Percentiles rank a stretch among this genome's conserved stretches.
phyloP scores from a whole-genome alignment of 2,888 invertebrate genomes.

The Stenodera caucasica region DNA sequence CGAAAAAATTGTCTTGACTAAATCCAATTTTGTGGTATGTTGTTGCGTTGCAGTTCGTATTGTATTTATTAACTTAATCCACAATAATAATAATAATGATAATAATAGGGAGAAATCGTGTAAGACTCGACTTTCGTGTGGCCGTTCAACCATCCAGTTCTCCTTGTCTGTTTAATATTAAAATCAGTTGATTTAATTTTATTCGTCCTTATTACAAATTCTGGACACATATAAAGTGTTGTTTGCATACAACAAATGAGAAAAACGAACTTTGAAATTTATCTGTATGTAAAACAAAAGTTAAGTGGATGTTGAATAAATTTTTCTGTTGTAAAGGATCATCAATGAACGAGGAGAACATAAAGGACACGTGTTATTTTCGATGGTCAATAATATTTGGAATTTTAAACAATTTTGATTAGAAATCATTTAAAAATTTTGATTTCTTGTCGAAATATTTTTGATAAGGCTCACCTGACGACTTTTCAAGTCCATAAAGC shows the following conservation, averaged over 20 bases:
- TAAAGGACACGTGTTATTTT: constrained; percentile 19
- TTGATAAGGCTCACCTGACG: constrained; percentile 8
- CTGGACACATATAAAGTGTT: constrained; percentile 14
- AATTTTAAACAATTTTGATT: too few species aligned
- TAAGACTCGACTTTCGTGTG: constrained; percentile 2
- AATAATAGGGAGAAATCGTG: neutral
- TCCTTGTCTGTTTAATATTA: constrained; percentile 18
- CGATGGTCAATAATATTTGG: neutral
- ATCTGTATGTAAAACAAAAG: constrained; percentile 10
- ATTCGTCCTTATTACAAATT: constrained; percentile 14
- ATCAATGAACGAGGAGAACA: constrained; percentile 4
- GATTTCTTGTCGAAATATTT: too few species aligned
- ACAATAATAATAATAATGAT: neutral
- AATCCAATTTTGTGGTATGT: neutral
- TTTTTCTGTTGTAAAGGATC: constrained; percentile 5
- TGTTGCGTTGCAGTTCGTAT: neutral
- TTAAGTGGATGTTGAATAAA: constrained; percentile 17
- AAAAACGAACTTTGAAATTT: constrained; percentile 13
- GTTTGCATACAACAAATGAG: constrained; percentile 12
- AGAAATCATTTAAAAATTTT: too few species aligned
- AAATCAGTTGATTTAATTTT: constrained; percentile 23
- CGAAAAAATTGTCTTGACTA: too few species aligned
- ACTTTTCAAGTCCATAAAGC: constrained; percentile 22
- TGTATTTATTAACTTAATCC: neutral
- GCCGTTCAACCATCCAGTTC: constrained; percentile 2